These are phyloP conservation scores for Zelleria hepariella DNA, from an alignment of 2,888 invertebrate genomes.

Conservation along the genomic window DNA sequence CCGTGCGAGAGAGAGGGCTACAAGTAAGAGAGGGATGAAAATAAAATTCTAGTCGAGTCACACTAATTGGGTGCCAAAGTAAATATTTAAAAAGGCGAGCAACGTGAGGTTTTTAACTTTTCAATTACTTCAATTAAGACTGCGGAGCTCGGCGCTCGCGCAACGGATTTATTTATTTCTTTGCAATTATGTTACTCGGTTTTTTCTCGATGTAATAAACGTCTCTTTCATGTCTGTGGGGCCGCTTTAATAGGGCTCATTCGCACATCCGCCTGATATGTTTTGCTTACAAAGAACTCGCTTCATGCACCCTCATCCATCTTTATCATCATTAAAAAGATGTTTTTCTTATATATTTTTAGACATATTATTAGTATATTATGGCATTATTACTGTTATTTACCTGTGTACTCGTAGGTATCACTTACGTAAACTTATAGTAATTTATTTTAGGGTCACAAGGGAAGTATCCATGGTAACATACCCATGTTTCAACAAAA, in stretches of 20 bases:
- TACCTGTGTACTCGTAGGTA: too few species aligned
- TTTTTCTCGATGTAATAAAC: conserved; percentile 18
- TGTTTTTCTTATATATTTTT: too few species aligned
- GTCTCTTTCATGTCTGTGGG: conserved; percentile 10
- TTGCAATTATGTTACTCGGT: conserved; percentile 16
- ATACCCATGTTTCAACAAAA: too few species aligned
- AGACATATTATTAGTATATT: too few species aligned
- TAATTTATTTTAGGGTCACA: too few species aligned
- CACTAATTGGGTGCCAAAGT: conserved; percentile 64
- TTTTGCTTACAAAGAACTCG: background rate
- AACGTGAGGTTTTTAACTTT: conserved; percentile 57
- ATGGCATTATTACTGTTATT: too few species aligned
- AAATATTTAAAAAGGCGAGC: conserved; percentile 64
- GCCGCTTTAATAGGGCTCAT: background rate
- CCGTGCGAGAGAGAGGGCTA: conserved; percentile 16
- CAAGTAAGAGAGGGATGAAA: conserved; percentile 20
- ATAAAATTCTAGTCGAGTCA: conserved; percentile 40
- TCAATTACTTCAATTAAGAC: conserved; percentile 62
- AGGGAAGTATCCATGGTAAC: too few species aligned
- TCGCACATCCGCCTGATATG: background rate
- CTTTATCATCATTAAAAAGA: too few species aligned
- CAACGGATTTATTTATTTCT: conserved; percentile 18
- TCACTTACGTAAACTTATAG: too few species aligned
- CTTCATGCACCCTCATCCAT: too few species aligned
- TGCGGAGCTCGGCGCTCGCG: conserved; percentile 21